Evolutionary conservation across 1,140 invertebrate species (phyloP), one percentile per base, ranked within the genome.

Genomic region (Formica selysi): DNA sequence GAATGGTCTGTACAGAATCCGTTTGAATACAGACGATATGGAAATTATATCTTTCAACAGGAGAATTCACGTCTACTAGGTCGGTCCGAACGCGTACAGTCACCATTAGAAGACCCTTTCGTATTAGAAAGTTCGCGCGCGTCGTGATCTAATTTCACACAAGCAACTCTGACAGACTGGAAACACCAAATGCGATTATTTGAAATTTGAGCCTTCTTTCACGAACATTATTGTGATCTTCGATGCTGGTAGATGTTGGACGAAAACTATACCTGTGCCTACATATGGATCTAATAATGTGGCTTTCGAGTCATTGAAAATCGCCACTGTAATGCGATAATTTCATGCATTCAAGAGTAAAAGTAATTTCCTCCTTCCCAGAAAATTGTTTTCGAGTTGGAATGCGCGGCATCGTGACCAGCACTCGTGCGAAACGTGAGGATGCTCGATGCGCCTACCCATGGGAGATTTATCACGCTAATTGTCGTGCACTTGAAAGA

Each of bases 111-210:
- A 26, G 51, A 7, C 36, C 51, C 79, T 59, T 81, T 81, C 71
- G 79, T 81, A 26, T 51, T 22, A 71, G 51, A 32, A 73, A 81
- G 22, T 71, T 81, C 51, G 59, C 38, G 44, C 26, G 44, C 67
- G 13, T 38, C 44, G 76, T 68, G 67, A 71, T 81, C 79, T 73
- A 81, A 81, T 81, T 73, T 81, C 79, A 16, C 67, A 38, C 51
- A 22, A 51, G 71, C 79, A 68, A 64, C 76, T 51, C 19, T 26
- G 8, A 22, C 79, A 26, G 65, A 38, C 5, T 29, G 51, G 54
- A 51, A 79, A 79, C 57, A 71, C 38, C 78, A 41, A 32, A 29
- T 32, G 32, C 29, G 65, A 67, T 78, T 32, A 32, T 32, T 32
- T 4, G 32, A 32, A 32, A 65, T 44, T 38, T 29, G 29, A 54